A percentile compares a stretch with the other conserved stretches of the same genome.
Conservation (phyloP, 2,888 invertebrate species). For the Pollenia angustigena region DNA sequence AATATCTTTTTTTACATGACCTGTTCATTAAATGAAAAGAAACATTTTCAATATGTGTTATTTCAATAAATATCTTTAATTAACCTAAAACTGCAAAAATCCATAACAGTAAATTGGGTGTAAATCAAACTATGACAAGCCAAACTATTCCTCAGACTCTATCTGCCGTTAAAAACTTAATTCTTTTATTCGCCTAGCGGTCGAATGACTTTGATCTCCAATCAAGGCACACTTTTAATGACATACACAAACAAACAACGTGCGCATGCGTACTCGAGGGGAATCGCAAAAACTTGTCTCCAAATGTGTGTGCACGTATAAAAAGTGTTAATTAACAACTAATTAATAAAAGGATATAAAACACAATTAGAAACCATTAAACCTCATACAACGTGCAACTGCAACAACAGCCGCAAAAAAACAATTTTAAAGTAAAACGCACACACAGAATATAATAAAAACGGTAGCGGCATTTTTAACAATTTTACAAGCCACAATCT, state of each 20-base stretch:
- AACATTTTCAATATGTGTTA: too few species aligned
- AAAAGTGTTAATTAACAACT: slow-evolving; percentile 74
- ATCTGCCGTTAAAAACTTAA: not conserved
- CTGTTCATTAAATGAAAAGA: too few species aligned
- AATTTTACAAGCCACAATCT: slow-evolving; percentile 64
- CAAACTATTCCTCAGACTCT: not conserved
- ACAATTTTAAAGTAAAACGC: not conserved
- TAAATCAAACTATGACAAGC: slow-evolving; percentile 36
- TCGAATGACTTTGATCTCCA: slow-evolving; percentile 48
- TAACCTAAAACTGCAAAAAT: not conserved
- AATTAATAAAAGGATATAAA: slow-evolving; percentile 72
- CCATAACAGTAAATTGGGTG: not conserved
- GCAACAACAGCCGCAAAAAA: not conserved
- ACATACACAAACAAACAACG: slow-evolving; percentile 21
- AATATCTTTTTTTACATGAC: too few species aligned
- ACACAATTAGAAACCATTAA: slow-evolving; percentile 65
- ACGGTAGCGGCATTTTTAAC: slow-evolving; percentile 69
- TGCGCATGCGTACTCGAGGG: slow-evolving; percentile 17
- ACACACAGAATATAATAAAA: slow-evolving; percentile 17
- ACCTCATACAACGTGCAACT: slow-evolving; percentile 21
- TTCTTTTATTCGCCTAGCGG: slow-evolving; percentile 9
- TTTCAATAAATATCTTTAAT: too few species aligned
- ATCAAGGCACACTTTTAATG: slow-evolving; percentile 67
- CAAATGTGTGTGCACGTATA: slow-evolving; percentile 58
- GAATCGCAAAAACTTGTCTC: slow-evolving; percentile 60